These are phyloP conservation scores for Syngnathus scovelli DNA, from an alignment of 2,113 vertebrate species.

Conservation along the genomic window DNA sequence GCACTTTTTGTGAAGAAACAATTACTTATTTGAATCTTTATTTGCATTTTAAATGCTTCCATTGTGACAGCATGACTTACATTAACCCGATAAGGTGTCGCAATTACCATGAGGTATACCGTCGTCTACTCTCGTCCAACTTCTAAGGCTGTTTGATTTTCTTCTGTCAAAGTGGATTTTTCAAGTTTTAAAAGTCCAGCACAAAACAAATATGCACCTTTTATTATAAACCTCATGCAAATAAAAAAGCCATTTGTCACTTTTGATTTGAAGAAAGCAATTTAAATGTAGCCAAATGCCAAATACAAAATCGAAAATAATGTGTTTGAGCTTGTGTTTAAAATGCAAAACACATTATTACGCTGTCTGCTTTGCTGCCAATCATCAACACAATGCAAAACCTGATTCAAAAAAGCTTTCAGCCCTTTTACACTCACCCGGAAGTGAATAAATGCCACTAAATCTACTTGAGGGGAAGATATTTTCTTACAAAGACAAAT, in stretches of 20 bases:
- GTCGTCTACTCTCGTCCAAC: background rate
- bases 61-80: constrained; percentile 22
- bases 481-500: background rate
- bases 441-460: background rate
- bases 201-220: constrained; percentile 37
- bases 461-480: background rate
- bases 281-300: constrained; percentile 6
- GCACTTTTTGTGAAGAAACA: background rate
- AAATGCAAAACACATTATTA: constrained; percentile 15
- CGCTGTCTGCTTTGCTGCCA: constrained; percentile 31
- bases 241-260: background rate
- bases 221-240: constrained; percentile 18
- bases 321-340: constrained; percentile 26
- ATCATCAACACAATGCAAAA: constrained; percentile 17
- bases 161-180: background rate
- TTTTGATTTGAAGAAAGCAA: constrained; percentile 15
- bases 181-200: constrained; percentile 35
- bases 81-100: constrained; percentile 34
- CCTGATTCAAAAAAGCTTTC: constrained; percentile 15
- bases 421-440: constrained; percentile 16
- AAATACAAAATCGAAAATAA: background rate
- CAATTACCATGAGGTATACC: constrained; percentile 39
- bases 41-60: constrained; percentile 15
- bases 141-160: background rate
- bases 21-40: background rate